Evolutionary conservation across 2,797 vertebrate species (phyloP).

Genomic region (Sebastes oblongus): DNA sequence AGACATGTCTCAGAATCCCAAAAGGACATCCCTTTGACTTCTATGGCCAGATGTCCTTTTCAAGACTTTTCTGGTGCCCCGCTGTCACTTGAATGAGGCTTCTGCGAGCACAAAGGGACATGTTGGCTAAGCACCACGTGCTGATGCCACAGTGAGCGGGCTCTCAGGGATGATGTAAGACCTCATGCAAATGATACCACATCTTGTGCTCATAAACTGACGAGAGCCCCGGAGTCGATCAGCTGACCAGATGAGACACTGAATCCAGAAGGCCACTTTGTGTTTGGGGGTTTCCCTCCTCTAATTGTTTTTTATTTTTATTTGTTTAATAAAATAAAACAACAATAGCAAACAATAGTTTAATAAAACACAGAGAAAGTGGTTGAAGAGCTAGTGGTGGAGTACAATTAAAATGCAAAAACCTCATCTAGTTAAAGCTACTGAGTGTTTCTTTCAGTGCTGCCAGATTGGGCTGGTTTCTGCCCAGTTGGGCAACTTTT

Average conservation of each 20-base stretch:
- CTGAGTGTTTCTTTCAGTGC: neutral
- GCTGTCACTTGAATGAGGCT: slow-evolving; percentile 66
- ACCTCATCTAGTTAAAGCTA: neutral
- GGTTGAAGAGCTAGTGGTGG: neutral
- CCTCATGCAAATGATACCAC: slow-evolving; percentile 72
- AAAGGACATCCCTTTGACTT: slow-evolving; percentile 69
- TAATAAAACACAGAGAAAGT: neutral
- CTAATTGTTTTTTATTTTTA: neutral
- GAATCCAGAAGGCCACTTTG: neutral
- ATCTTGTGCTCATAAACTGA: slow-evolving; percentile 42
- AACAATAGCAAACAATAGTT: neutral
- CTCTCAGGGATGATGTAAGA: slow-evolving; percentile 73
- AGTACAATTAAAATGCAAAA: neutral
- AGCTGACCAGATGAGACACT: slow-evolving; percentile 36
- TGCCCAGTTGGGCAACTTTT: too few species aligned
- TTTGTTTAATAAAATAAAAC: neutral
- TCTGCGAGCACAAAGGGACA: slow-evolving; percentile 69
- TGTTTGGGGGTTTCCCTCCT: neutral
- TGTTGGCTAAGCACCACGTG: slow-evolving; percentile 73
- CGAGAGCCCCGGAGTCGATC: slow-evolving; percentile 35
- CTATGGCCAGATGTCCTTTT: slow-evolving; percentile 75
- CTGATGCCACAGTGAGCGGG: slow-evolving; percentile 65
- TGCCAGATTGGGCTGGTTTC: too few species aligned
- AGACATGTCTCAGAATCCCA: slow-evolving; percentile 56
- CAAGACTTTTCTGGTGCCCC: slow-evolving; percentile 65